phyloP scores from a whole-genome alignment of 2,113 vertebrate species.

The Leiothrix lutea region DNA sequence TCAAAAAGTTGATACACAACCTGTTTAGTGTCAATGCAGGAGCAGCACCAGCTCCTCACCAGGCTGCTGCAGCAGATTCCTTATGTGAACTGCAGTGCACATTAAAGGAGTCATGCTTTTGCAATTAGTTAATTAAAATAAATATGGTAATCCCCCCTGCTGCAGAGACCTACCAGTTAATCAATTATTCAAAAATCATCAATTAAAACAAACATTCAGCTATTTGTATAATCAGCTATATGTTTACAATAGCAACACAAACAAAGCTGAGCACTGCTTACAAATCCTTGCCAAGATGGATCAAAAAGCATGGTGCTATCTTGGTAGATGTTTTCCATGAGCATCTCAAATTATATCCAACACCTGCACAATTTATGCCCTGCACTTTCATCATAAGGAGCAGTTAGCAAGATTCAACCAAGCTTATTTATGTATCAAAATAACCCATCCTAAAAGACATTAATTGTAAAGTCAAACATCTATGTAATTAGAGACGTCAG shows the following conservation, averaged over 20 bases:
- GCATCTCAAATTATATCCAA: not conserved
- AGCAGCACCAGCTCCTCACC: not conserved
- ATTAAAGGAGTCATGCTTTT: not conserved
- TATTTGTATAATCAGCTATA: conserved; percentile 53
- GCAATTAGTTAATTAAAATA: conserved; percentile 70
- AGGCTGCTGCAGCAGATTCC: not conserved
- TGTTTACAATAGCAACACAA: conserved; percentile 57
- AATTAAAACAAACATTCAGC: conserved; percentile 64
- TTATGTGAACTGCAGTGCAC: not conserved
- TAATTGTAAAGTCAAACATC: not conserved
- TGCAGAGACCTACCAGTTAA: conserved; percentile 49
- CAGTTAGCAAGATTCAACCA: not conserved
- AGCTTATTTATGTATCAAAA: not conserved
- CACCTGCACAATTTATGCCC: not conserved
- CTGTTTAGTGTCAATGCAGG: not conserved
- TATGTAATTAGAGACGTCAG: not conserved
- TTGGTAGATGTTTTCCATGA: not conserved
- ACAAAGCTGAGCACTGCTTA: conserved; percentile 7
- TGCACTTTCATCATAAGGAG: not conserved
- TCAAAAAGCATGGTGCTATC: not conserved
- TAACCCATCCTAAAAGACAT: not conserved
- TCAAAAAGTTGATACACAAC: not conserved
- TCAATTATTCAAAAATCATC: conserved; percentile 65
- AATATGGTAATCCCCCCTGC: conserved; percentile 40
- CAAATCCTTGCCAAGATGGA: not conserved